These are phyloP conservation scores for Crocallis elinguaria DNA, from an alignment of 2,888 invertebrate genomes.

Conservation along the genomic window DNA sequence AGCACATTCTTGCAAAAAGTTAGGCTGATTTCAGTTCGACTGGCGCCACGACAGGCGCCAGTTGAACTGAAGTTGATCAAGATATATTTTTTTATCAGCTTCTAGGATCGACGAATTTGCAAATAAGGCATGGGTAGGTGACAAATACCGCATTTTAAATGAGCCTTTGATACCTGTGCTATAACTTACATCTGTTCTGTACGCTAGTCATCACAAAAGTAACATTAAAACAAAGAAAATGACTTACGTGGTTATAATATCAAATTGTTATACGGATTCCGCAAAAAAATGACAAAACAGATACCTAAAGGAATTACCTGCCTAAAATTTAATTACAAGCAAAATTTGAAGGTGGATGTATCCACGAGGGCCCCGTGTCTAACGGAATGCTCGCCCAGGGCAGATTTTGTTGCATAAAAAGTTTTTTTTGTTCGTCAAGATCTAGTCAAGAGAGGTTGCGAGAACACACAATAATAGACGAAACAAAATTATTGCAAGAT, in stretches of 20 bases:
- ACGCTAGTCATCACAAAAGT: constrained; percentile 4
- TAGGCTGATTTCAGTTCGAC: too few relatives aligned
- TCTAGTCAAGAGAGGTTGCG: too few relatives aligned
- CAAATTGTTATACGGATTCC: background rate
- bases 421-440: too few relatives aligned
- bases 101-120: constrained; percentile 32
- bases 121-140: constrained; percentile 32
- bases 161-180: background rate
- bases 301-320: too few relatives aligned
- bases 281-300: background rate
- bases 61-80: constrained; percentile 9
- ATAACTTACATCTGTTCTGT: constrained; percentile 7
- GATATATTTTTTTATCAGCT: constrained; percentile 37
- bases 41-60: constrained; percentile 45
- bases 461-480: too few relatives aligned
- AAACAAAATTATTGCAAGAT: too few relatives aligned
- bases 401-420: too few relatives aligned
- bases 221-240: constrained; percentile 14
- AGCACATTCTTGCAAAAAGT: too few relatives aligned
- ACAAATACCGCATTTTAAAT: constrained; percentile 33
- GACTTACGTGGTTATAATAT: constrained; percentile 7
- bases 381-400: too few relatives aligned
- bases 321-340: too few relatives aligned
- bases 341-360: too few relatives aligned
- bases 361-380: too few relatives aligned